These are phyloP conservation scores for Odobenus rosmarus DNA, from an alignment of 2,113 vertebrate genomes.

Conservation along the genomic window DNA sequence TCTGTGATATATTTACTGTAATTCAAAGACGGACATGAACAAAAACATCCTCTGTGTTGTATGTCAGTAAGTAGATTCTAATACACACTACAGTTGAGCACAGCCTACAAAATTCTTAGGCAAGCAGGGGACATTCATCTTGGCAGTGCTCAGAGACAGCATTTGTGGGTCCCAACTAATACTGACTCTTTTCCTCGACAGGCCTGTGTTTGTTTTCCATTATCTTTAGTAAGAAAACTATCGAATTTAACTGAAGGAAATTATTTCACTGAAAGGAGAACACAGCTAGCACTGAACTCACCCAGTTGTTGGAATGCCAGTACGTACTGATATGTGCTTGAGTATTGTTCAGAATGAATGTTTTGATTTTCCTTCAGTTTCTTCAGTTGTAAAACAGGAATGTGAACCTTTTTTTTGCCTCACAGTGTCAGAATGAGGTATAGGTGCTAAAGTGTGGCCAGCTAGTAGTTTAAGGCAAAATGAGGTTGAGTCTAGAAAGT, in stretches of 20 bases:
- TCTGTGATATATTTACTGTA: background rate
- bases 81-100: background rate
- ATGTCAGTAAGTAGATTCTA: background rate
- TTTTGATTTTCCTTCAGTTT: background rate
- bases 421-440: background rate
- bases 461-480: background rate
- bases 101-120: background rate
- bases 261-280: background rate
- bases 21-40: background rate
- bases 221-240: background rate
- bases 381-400: background rate
- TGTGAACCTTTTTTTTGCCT: background rate
- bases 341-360: background rate
- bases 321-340: fast-evolving
- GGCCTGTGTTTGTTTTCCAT: background rate
- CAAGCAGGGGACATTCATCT: background rate
- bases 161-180: background rate
- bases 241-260: background rate
- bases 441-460: background rate
- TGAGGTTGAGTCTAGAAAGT: background rate
- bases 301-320: background rate
- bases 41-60: background rate
- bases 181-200: background rate
- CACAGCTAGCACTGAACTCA: background rate
- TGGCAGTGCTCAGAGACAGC: fast-evolving